Evolutionary conservation across 2,113 vertebrate genomes (phyloP).

Genomic region (Grallaria varia): DNA sequence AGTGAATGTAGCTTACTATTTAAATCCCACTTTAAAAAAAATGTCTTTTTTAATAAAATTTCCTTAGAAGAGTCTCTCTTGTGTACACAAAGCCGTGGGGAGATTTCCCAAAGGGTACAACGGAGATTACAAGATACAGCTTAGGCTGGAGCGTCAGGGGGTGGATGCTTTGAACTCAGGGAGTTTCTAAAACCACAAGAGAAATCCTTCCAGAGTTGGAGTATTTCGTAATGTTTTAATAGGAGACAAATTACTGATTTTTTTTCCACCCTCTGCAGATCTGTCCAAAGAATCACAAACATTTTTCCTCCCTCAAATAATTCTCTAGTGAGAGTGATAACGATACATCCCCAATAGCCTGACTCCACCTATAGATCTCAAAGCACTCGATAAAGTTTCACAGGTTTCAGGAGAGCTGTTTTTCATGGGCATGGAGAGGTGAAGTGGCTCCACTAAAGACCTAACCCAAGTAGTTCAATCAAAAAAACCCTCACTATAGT

Average conservation of each 20-base stretch:
- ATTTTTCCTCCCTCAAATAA: conserved; percentile 21
- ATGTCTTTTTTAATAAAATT: conserved; percentile 54
- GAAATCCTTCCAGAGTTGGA: conserved; percentile 16
- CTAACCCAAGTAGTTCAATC: conserved; percentile 26
- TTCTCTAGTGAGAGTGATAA: background rate
- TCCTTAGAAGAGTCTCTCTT: conserved; percentile 42
- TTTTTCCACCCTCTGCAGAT: background rate
- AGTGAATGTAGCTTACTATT: background rate
- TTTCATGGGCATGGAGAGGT: conserved; percentile 24
- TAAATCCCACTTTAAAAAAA: background rate
- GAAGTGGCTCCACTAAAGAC: conserved; percentile 58
- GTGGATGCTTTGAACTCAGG: conserved; percentile 48
- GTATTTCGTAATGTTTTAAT: conserved; percentile 23
- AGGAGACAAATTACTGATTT: conserved; percentile 23
- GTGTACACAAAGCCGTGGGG: conserved; percentile 56
- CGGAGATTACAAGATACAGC: conserved; percentile 41
- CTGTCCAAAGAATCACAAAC: conserved; percentile 20
- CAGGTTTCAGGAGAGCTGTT: conserved; percentile 28
- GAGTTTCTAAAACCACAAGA: conserved; percentile 40
- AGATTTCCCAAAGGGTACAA: conserved; percentile 58
- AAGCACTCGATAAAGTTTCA: conserved; percentile 30
- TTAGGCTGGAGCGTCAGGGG: conserved; percentile 47
- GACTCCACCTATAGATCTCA: conserved; percentile 26
- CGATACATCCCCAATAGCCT: background rate
- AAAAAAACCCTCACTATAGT: conserved; percentile 42